These are phyloP conservation scores for Sebastes hubbsi DNA, from an alignment of 2,797 vertebrate genomes.

Conservation along the genomic window DNA sequence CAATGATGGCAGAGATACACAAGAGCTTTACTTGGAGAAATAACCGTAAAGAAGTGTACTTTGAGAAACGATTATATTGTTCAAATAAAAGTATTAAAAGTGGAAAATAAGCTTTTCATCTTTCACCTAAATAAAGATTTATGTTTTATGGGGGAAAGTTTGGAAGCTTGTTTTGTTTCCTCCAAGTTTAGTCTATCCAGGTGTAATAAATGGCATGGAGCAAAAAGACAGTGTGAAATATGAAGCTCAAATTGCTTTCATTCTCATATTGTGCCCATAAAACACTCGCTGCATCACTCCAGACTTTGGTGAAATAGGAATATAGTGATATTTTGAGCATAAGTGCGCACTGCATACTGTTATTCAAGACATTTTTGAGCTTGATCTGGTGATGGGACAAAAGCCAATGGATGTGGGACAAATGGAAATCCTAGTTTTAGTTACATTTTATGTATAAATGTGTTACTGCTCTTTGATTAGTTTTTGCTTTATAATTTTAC, in stretches of 20 bases:
- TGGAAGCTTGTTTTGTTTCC: neutral
- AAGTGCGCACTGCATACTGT: neutral
- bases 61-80: neutral
- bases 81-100: neutral
- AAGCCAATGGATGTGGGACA: too few species aligned
- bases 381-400: neutral
- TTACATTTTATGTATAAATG: neutral
- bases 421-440: neutral
- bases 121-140: neutral
- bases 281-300: neutral
- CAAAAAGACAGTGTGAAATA: neutral
- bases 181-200: neutral
- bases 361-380: neutral
- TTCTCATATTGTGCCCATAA: neutral
- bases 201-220: neutral
- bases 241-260: neutral
- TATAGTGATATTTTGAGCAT: neutral
- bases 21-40: conserved; percentile 2
- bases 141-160: neutral
- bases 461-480: neutral
- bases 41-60: neutral
- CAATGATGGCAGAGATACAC: conserved; percentile 41
- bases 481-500: neutral
- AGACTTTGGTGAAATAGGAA: neutral
- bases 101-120: neutral